These are phyloP conservation scores for Esox lucius DNA, from an alignment of 2,797 vertebrate species.

Conservation along the genomic window DNA sequence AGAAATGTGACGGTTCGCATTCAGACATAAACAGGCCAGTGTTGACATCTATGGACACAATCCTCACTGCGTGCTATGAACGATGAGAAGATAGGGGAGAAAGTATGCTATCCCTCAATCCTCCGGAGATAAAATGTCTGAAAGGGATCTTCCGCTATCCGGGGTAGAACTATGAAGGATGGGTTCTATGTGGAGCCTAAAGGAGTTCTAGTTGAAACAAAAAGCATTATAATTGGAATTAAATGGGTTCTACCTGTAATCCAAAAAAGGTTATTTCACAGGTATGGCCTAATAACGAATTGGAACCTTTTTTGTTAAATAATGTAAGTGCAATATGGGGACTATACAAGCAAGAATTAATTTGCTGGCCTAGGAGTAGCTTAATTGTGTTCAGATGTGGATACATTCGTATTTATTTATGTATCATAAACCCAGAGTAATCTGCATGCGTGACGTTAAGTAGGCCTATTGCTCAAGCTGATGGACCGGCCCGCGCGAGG, in stretches of 20 bases:
- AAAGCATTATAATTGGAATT: no score
- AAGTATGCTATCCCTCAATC: background rate
- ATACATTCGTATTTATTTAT: background rate
- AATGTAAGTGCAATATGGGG: background rate
- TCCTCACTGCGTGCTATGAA: background rate
- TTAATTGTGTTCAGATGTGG: background rate
- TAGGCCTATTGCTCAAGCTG: background rate
- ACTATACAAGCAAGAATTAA: background rate
- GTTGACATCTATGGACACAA: background rate
- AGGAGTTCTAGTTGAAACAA: no score
- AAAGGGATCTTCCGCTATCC: no score
- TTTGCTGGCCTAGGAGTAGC: background rate
- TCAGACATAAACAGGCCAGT: background rate
- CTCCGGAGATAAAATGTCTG: no score
- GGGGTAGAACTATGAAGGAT: no score
- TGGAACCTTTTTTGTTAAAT: no score
- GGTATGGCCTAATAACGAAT: no score
- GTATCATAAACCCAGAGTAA: constrained; percentile 8
- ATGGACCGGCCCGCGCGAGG: background rate
- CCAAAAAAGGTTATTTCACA: no score
- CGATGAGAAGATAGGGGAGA: background rate
- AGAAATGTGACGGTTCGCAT: background rate
- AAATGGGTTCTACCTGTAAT: no score
- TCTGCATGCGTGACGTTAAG: background rate
- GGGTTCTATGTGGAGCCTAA: no score